Conservation (phyloP, 2,113 vertebrate genomes). For the Macrotus californicus region DNA sequence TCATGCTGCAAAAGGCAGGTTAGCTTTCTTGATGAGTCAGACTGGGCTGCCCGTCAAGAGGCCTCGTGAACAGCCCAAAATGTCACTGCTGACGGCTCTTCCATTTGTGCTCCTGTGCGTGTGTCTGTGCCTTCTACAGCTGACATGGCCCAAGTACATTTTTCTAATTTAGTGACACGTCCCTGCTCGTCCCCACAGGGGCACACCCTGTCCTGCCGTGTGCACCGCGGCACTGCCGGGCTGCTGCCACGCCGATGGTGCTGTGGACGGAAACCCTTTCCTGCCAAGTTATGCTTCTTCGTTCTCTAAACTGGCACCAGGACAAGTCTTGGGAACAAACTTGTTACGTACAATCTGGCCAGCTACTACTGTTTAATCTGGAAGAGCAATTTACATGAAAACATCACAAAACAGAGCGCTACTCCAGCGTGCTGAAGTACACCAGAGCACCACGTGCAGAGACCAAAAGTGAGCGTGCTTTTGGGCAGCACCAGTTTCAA, state of each 20-base stretch:
- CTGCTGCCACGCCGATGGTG: background rate
- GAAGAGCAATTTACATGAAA: background rate
- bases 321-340: background rate
- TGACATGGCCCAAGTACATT: background rate
- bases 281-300: background rate
- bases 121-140: background rate
- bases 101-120: background rate
- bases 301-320: background rate
- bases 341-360: background rate
- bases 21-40: background rate
- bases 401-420: background rate
- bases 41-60: background rate
- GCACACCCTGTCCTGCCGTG: background rate
- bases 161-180: background rate
- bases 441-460: background rate
- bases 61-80: background rate
- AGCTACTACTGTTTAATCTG: background rate
- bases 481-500: background rate
- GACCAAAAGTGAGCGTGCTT: background rate
- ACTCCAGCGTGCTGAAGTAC: background rate
- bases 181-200: background rate
- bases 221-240: background rate
- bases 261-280: background rate
- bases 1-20: background rate
- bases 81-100: background rate